A percentile compares a stretch with the other conserved stretches of the same genome.
phyloP scores from a whole-genome alignment of 1,140 invertebrate species.

The Aphaenogaster ashmeadi region DNA sequence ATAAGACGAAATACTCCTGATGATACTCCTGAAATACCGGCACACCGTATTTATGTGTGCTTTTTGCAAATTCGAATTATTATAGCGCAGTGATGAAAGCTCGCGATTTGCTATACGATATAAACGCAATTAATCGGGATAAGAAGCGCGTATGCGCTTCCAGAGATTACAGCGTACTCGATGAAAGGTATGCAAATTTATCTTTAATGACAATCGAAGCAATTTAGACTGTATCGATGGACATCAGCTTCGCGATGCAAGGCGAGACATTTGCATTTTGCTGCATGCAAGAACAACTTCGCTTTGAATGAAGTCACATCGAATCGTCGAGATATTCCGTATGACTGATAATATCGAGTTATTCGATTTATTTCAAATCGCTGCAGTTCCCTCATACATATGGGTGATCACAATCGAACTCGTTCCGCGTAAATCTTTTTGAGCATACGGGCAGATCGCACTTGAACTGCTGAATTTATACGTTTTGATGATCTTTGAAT shows the following conservation, averaged over 20 bases:
- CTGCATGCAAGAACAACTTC: slow-evolving; percentile 6
- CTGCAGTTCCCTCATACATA: neutral
- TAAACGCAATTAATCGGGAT: slow-evolving; percentile 15
- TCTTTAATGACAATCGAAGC: slow-evolving; percentile 9
- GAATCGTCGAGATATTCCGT: neutral
- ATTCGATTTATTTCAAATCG: slow-evolving; percentile 42
- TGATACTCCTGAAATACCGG: neutral
- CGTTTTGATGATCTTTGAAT: slow-evolving; percentile 10
- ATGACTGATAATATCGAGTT: slow-evolving; percentile 40
- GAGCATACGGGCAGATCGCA: slow-evolving; percentile 1
- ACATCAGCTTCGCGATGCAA: neutral
- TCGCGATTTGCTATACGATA: neutral
- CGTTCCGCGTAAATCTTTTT: slow-evolving; percentile 30
- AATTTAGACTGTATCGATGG: neutral
- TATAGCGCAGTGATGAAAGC: slow-evolving; percentile 3
- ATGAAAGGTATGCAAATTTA: slow-evolving; percentile 25
- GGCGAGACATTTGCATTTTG: slow-evolving; percentile 38
- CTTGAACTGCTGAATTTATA: slow-evolving; percentile 24
- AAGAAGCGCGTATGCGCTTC: slow-evolving; percentile 1
- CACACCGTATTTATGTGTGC: neutral
- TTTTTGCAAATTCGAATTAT: slow-evolving; percentile 44
- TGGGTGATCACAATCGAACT: slow-evolving; percentile 21
- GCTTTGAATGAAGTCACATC: slow-evolving; percentile 34
- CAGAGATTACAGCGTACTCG: slow-evolving; percentile 2
- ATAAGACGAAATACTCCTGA: slow-evolving; percentile 16